Evolutionary conservation across 2,888 invertebrate species (phyloP), one percentile per base, ranked within the genome.

Genomic region (Leucania comma): DNA sequence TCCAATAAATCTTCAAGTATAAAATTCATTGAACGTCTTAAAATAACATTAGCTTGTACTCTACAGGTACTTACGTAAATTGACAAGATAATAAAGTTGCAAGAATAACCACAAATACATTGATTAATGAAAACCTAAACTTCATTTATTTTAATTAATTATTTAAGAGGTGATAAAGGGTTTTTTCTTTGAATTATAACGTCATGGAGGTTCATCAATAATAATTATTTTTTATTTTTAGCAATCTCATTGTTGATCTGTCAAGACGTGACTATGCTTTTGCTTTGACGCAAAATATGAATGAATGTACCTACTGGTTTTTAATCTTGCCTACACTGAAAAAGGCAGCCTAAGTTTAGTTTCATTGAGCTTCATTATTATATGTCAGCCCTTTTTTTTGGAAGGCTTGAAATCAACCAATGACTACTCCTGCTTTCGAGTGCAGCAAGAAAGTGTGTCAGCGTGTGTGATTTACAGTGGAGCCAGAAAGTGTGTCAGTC

Each of bases 91-190:
- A 5, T 1, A 12, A 0, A 26, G 12, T 71, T 66, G 57, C 6
- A 20, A 46, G 65, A 72, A 72, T 35, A 29, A 26, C 26, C 59
- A 54, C 59, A 65, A 54, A 60, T 42, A 32, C 38, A 12, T 48
- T 29, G 5, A 26, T 22, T 5, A 22, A 35, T 57, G 17, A 57
- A 51, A 32, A 50, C 0, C 42, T 56, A 32, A 50, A 57, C 35
- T 58, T 20, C 10, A 58, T 9, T 58, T 5, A 58, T 29, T 26
- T 26, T 5, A 26, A 26, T 60, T 17, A 26, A 51, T 26, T 10
- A 20, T 46, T 14, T 38, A 57, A 35, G 26, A 35, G 10, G 10
- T 42, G 26, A 51, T 56, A 56, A 38, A 26, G 1, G 12, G 0
- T 10, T 22, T 10, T 59, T 69, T 69, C 53, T n/a, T 54, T n/a